Base-by-base conservation (phyloP, 2,113 vertebrate species). In the Megaceryle torquata region DNA sequence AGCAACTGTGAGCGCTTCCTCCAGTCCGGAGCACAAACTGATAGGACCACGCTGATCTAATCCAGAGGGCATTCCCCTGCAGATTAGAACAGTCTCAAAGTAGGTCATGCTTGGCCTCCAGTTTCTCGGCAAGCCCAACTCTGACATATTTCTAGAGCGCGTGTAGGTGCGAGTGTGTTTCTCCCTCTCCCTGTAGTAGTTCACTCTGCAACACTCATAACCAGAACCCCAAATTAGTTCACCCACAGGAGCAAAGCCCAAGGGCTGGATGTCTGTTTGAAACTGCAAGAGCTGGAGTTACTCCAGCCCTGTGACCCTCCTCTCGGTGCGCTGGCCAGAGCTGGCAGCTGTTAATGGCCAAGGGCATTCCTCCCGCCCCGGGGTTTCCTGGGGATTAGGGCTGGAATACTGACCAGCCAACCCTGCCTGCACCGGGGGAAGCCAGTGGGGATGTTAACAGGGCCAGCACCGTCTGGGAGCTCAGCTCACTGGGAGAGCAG, bases 41-140 rank as follows among this genome's bases (percentile, higher is more conserved):
- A 95, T 87, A 77, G 83, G 91, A 95, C 91, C 83, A 48, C 3
- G 6, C 59, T 91, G 92, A 91, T 94, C 86, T 92, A 91, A 96
- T 93, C 95, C 96, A 91, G 86, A 96, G 92, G 95, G 91, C 94
- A 96, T 95, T 97, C 93, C 96, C 92, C 96, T 91, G 72, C 75
- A 95, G 88, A 92, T 89, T 89, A 29, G 71, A 89, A 70, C 50
- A 74, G 63, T 46, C 84, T 70, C 94, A 82, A 96, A 96, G 92
- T 96, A 96, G 96, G 93, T 97, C 96, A 95, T 20, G 65, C 91
- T 84, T 51, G 59, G 91, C 61, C 84, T 90, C 51, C 67, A 95
- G 87, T 61, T 95, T 67, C 95, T 77, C 88, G 84, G 93, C 77
- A 80, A 94, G 43, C 50, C 74, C 26, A 4, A 63, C 65, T 91